Evolutionary conservation across 1,140 invertebrate genomes (phyloP).

Genomic region (Helicorthomorpha holstii): DNA sequence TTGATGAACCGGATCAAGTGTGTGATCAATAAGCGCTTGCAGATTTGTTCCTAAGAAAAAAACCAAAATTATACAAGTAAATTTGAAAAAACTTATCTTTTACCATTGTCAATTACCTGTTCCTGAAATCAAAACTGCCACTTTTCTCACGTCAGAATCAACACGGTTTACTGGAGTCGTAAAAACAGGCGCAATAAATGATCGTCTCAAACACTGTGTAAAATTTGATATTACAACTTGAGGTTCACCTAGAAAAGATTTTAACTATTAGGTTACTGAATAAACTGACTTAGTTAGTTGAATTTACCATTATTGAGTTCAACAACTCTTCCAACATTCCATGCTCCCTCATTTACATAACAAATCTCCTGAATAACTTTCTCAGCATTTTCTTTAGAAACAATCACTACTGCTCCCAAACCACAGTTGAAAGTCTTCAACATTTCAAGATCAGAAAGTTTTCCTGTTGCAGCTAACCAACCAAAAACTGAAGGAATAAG

Average conservation of each 20-base stretch:
- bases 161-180: not conserved
- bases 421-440: constrained; percentile 84
- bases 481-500: constrained; percentile 48
- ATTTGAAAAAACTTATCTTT: too few relatives aligned
- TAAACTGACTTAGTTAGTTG: constrained; percentile 7
- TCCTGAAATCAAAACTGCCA: not conserved
- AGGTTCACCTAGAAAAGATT: not conserved
- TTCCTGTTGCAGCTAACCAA: constrained; percentile 33
- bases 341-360: not conserved
- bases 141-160: not conserved
- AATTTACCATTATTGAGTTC: not conserved
- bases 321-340: not conserved
- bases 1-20: not conserved
- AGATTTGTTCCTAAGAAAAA: not conserved
- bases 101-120: not conserved
- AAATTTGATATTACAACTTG: not conserved
- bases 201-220: not conserved
- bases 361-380: not conserved
- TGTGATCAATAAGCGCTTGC: not conserved
- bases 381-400: constrained; percentile 35
- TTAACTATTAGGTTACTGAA: not conserved
- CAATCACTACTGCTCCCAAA: constrained; percentile 67
- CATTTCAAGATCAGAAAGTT: constrained; percentile 48
- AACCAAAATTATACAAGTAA: not conserved
- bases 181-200: not conserved